Base-by-base conservation (phyloP, 1,140 invertebrate genomes). In the Macrocentrus cingulum region DNA sequence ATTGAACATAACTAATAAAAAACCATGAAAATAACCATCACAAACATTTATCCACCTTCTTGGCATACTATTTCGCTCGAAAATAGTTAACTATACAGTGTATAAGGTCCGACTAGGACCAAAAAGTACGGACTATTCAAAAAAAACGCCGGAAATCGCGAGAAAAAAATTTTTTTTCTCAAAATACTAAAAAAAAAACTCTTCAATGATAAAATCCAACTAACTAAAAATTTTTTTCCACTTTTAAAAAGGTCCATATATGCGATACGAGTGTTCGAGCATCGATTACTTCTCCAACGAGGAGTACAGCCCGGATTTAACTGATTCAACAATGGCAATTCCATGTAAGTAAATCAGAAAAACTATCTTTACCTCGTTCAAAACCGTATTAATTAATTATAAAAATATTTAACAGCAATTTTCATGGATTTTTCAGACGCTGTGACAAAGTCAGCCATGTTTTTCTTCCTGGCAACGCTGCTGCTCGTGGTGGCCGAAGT, bases 271-370 rank as follows among this genome's bases (percentile, higher is more conserved):
- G 59, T 93, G 91, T 77, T 82, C 86, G 59, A 87, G 87, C 76
- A 92, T 94, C 59, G 90, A 93, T 65, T 94, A 92, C 73, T 93
- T 94, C 69, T 86, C 91, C 3, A 83, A 87, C 62, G 90, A 91
- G 66, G 88, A 90, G 60, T 92, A 93, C 71, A 87, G 87, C 66
- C 89, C 91, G 1, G 91, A 94, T 79, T 86, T 88, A 0, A 89
- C 88, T 66, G 91, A 94, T 75, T 93, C 90, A 9, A 92, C 91
- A 13, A 88, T 90, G 76, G 91, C 91, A 45, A 92, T 94, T 81
- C 91, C 91, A 76, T 92, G 91, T 93, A 84, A 91, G 90, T 86
- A 67, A 45, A 65, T 52, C 15, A 51, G 51, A 50, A 19, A 42
- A 55, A 50, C 11, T 19, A 25, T 51, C 15, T 51, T 22, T 51